A percentile compares a stretch with the other conserved stretches of the same genome.
Conservation (phyloP, 1,140 invertebrate species). For the Drosophila sp. region DNA sequence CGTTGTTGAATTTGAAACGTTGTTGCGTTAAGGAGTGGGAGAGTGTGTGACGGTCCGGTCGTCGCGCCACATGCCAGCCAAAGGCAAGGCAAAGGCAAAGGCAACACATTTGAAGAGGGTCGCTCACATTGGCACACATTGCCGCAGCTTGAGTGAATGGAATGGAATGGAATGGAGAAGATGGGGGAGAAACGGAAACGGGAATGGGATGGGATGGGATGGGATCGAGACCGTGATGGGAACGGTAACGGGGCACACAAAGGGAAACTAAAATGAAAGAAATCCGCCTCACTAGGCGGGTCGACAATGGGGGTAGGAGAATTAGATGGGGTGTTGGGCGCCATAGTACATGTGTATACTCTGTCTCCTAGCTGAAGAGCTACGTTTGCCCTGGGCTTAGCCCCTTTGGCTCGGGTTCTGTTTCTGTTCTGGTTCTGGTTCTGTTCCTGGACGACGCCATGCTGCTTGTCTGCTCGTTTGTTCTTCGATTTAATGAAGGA, state of each 20-base stretch:
- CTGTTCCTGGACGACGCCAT: conserved; percentile 51
- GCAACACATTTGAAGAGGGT: conserved; percentile 81
- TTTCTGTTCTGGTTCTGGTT: neutral
- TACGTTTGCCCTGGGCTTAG: conserved; percentile 43
- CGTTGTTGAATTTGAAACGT: conserved; percentile 80
- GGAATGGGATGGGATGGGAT: too few relatives aligned
- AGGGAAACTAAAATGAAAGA: conserved; percentile 83
- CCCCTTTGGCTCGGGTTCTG: conserved; percentile 27
- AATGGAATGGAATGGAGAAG: conserved; percentile 2
- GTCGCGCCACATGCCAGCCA: conserved; percentile 73
- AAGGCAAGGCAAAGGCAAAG: conserved; percentile 34
- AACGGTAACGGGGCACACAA: conserved; percentile 43
- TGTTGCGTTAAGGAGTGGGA: conserved; percentile 66
- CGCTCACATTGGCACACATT: conserved; percentile 65
- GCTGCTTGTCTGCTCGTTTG: conserved; percentile 76
- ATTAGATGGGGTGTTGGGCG: conserved; percentile 2
- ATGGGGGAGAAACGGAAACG: neutral
- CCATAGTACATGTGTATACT: conserved; percentile 48
- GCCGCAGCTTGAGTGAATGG: conserved; percentile 30
- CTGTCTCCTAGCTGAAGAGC: conserved; percentile 26
- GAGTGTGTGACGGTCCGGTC: conserved; percentile 52
- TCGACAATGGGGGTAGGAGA: neutral
- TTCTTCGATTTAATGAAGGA: conserved; percentile 83
- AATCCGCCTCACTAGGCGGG: conserved; percentile 49
- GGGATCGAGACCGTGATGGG: too few relatives aligned